phyloP scores from a whole-genome alignment of 1,140 invertebrate genomes.

The Drosophila ohnishii region DNA sequence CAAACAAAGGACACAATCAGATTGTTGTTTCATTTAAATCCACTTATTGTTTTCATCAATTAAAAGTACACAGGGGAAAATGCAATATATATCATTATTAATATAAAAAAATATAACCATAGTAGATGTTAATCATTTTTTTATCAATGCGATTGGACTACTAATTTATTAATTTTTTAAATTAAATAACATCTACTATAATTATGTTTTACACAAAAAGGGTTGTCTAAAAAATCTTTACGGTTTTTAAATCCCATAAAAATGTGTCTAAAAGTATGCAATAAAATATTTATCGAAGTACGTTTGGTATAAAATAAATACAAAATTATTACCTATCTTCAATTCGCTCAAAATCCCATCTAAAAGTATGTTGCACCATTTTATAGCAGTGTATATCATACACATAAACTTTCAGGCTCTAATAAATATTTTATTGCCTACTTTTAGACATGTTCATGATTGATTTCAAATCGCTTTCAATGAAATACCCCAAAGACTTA shows the following conservation, averaged over 20 bases:
- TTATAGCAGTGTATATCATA: background rate
- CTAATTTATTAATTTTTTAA: too few species aligned
- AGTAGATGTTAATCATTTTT: too few species aligned
- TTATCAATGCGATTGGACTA: too few species aligned
- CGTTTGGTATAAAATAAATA: background rate
- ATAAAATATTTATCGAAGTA: background rate
- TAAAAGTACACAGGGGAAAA: slow-evolving; percentile 13
- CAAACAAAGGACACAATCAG: slow-evolving; percentile 36
- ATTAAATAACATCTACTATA: too few species aligned
- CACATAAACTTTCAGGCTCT: too few species aligned
- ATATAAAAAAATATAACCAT: too few species aligned
- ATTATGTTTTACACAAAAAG: too few species aligned
- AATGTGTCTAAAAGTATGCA: background rate
- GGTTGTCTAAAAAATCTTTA: too few species aligned
- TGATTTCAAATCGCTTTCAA: background rate
- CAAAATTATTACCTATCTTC: too few species aligned
- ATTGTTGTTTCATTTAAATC: slow-evolving; percentile 54
- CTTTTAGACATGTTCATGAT: background rate
- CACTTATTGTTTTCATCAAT: slow-evolving; percentile 24
- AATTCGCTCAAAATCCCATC: background rate
- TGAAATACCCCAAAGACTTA: background rate
- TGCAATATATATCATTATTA: too few species aligned
- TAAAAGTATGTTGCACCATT: background rate
- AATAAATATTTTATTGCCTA: background rate
- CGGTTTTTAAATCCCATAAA: background rate